Conservation (phyloP, 2,797 vertebrate genomes). For the Acipenser transmontanus region DNA sequence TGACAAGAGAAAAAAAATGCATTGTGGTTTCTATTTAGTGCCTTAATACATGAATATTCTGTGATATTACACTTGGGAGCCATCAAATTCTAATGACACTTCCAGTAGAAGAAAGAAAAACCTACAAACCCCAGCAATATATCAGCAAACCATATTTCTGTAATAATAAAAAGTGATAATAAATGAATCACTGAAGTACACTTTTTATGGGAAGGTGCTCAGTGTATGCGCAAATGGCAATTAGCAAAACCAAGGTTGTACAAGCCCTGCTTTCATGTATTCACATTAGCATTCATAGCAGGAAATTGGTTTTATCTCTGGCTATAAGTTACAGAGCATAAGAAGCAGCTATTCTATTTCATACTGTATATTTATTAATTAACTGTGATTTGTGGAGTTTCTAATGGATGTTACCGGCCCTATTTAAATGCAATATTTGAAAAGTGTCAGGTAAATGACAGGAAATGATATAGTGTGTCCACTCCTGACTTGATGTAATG, state of each 20-base stretch:
- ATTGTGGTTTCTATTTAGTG: constrained; percentile 3
- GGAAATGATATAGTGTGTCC: too few species aligned
- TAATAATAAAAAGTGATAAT: constrained; percentile 4
- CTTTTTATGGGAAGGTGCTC: constrained; percentile 1
- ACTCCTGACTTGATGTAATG: too few species aligned
- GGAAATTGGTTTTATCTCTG: background rate
- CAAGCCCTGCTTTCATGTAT: constrained; percentile 2
- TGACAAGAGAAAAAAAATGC: constrained; percentile 2
- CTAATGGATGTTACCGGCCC: too few species aligned
- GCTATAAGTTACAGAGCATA: constrained; percentile 6
- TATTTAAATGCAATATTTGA: too few species aligned
- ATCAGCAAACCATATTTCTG: background rate
- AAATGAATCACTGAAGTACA: background rate
- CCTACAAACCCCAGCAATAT: background rate
- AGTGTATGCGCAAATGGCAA: constrained; percentile 4
- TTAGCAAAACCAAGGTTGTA: constrained; percentile 10
- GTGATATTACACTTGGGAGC: constrained; percentile 2
- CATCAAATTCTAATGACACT: constrained; percentile 9
- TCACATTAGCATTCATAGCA: constrained; percentile 5
- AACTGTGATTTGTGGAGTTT: background rate
- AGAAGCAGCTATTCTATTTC: background rate
- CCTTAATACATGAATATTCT: constrained; percentile 3
- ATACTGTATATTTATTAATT: background rate
- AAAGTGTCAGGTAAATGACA: too few species aligned
- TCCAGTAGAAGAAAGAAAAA: background rate